Evolutionary conservation across 1,140 invertebrate species (phyloP).

Genomic region (Macrotrachela quadricornifera): DNA sequence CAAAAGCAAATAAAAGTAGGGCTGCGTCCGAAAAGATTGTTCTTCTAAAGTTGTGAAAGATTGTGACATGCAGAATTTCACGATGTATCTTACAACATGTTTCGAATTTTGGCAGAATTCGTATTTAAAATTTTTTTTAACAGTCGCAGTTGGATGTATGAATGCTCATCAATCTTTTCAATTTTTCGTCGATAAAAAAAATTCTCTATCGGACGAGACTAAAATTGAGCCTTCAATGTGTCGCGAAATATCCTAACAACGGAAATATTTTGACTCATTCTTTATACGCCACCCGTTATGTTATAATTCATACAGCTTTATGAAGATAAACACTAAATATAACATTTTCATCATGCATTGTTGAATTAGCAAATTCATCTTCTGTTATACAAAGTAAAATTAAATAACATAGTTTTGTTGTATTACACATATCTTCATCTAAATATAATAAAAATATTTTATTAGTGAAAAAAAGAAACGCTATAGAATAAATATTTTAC

Average conservation of each 20-base stretch:
- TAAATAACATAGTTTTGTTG: constrained; percentile 73
- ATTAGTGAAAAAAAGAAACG: not conserved
- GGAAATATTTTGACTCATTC: not conserved
- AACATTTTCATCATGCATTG: constrained; percentile 87
- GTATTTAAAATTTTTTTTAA: no score
- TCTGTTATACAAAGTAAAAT: constrained; percentile 83
- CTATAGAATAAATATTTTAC: constrained; percentile 18
- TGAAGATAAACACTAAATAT: constrained; percentile 76
- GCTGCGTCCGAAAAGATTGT: no score
- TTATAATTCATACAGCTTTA: constrained; percentile 38
- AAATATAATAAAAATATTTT: constrained; percentile 11
- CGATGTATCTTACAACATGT: no score
- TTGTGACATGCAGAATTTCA: no score
- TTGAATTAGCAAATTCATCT: constrained; percentile 85
- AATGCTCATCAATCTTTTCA: no score
- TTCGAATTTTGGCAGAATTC: no score
- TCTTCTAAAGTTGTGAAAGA: no score
- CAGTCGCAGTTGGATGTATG: no score
- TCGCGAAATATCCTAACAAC: constrained; percentile 49
- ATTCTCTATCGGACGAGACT: no score
- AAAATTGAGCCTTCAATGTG: no score
- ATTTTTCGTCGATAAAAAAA: no score
- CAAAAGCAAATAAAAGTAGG: no score
- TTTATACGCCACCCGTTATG: not conserved
- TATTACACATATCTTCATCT: constrained; percentile 59